Base-by-base conservation (phyloP, 2,888 invertebrate genomes). In the Chrysomela aeneicollis region DNA sequence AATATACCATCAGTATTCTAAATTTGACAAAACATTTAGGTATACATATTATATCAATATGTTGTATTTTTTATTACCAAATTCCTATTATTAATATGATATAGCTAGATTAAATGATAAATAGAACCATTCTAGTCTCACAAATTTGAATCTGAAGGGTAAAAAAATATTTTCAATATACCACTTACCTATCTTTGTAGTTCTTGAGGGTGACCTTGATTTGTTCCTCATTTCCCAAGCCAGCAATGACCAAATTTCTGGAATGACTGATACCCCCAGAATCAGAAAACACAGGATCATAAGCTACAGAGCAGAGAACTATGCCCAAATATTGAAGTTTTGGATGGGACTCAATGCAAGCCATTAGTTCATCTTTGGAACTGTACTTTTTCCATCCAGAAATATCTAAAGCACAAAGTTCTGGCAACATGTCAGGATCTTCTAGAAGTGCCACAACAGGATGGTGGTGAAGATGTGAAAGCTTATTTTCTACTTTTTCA, bases 391-490 rank as follows among this genome's bases (percentile, higher is more conserved):
- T 74, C 80, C 82, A 81, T 9, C 88, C 87, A 60, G 90, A 90
- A 61, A 91, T 84, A 81, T 91, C 91, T 66, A 91, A 78, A 26
- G 86, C 87, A 22, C 82, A 80, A 50, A 91, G 80, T 47, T 88
- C 87, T 74, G 89, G 83, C 64, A 82, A 81, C 64, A 83, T 76
- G 19, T 79, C 75, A 63, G 79, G 79, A 71, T 84, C 83, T 61
- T 88, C 78, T 59, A 88, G 79, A 9, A 77, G 15, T 18, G 67
- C 46, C 12, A 65, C 55, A n/a, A 74, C 59, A 2, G 69, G 70
- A 18, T 64, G 66, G 58, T 75, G 71, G 6, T 69, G 61, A 17
- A 66, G 66, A n/a, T 19, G 12, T 17, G 58, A 60, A 2, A 52
- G 47, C 9, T 55, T 30, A n/a, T 35, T 63, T 30, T 80, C 79